A percentile compares a stretch with the other conserved stretches of the same genome.
phyloP scores from a whole-genome alignment of 1,140 invertebrate genomes.

The Spodoptera litura region DNA sequence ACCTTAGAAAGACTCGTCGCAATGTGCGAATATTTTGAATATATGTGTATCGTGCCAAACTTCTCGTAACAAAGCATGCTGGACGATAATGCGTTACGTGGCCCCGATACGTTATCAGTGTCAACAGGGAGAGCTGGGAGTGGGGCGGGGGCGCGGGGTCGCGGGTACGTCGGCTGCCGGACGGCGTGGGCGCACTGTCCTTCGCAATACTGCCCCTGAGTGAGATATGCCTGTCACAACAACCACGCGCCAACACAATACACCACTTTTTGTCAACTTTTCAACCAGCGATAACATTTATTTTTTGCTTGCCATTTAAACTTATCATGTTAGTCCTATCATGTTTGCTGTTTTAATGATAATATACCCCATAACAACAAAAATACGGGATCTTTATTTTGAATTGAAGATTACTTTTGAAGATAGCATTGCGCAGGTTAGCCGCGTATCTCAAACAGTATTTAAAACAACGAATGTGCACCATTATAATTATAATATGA shows the following conservation, averaged over 20 bases:
- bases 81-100: conserved; percentile 38
- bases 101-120: conserved; percentile 57
- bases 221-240: conserved; percentile 62
- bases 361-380: conserved; percentile 15
- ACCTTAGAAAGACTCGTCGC: too few species aligned
- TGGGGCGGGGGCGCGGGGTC: conserved; percentile 25
- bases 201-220: conserved; percentile 72
- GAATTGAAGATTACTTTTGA: not conserved
- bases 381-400: not conserved
- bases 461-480: not conserved
- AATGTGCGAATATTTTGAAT: not conserved
- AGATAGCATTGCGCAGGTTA: not conserved
- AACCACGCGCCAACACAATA: conserved; percentile 58
- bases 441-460: not conserved
- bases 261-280: conserved; percentile 33
- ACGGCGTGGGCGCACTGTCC: conserved; percentile 75
- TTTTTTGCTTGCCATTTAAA: conserved; percentile 9
- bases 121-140: conserved; percentile 19
- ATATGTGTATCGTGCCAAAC: not conserved
- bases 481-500: conserved; percentile 26
- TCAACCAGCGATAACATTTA: conserved; percentile 37
- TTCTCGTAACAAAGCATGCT: conserved; percentile 13
- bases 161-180: conserved; percentile 52
- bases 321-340: conserved; percentile 23
- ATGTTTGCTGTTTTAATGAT: conserved; percentile 10